Base-by-base conservation (phyloP, 2,888 invertebrate genomes). In the Lymantria monacha region DNA sequence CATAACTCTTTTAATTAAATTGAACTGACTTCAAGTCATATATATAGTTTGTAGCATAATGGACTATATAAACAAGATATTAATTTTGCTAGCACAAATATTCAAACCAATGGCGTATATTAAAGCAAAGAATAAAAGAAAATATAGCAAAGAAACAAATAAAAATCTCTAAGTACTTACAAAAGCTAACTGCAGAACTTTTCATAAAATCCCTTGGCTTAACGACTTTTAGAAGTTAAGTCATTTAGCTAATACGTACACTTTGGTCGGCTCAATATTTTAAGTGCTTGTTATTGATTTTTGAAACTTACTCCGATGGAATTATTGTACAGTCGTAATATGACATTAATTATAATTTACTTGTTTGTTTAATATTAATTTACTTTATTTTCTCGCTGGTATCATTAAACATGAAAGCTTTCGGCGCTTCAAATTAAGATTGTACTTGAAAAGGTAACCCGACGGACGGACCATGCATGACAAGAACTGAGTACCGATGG, bases 161-260 rank as follows among this genome's bases (percentile, higher is more conserved):
- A 15, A 38, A 51, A 42, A 33, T 44, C 46, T 48, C 41, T 37
- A 30, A 50, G 55, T 55, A 49, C 62, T 44, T 46, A 50, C 48
- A 44, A 33, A 60, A 52, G 53, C 49, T 57, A 61, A 54, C 51
- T 52, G 61, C 62, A 63, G 65, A 57, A 63, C 67, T 61, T 69
- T 71, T 66, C 72, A 70, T 71, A 69, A 68, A 69, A 71, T 56
- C 54, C 51, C 46, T 50, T 51, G 46, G 61, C 65, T 61, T 69
- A 73, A 70, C 61, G 70, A 70, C 60, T 67, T 66, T 52, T 22
- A 49, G 53, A 69, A 73, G 64, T 73, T 69, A 47, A 57, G 51
- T 62, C 64, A 54, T 69, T 71, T 59, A 49, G 61, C 55, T 65
- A 65, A 73, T 63, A 62, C 63, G 51, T 58, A 40, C 50, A 49